Conservation (phyloP, 2,888 invertebrate genomes). For the Drosophila austrosaltans region DNA sequence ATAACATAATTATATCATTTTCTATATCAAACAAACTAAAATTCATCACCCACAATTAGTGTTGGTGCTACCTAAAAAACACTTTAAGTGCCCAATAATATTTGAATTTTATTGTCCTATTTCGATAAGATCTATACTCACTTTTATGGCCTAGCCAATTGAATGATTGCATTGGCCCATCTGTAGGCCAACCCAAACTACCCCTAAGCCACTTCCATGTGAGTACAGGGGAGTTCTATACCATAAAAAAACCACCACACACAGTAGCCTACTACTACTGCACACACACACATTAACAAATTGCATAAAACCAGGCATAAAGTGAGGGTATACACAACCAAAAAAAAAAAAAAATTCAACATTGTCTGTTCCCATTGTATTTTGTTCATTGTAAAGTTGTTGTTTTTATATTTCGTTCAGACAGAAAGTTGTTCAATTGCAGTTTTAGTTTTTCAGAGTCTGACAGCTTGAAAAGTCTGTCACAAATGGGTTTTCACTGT, state of each 20-base stretch:
- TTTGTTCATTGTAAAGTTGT: slow-evolving; percentile 43
- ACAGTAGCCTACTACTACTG: slow-evolving; percentile 32
- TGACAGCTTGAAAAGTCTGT: slow-evolving; percentile 10
- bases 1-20: too few species aligned
- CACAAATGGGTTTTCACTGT: slow-evolving; percentile 14
- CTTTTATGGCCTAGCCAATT: slow-evolving; percentile 6
- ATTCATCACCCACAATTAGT: too few species aligned
- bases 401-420: slow-evolving; percentile 24
- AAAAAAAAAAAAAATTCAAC: slow-evolving; percentile 32
- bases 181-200: slow-evolving; percentile 9
- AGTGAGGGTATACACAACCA: slow-evolving; percentile 24
- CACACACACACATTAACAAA: slow-evolving; percentile 36
- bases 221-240: slow-evolving; percentile 1
- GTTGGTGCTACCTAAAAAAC: not conserved
- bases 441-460: slow-evolving; percentile 16
- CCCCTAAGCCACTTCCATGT: slow-evolving; percentile 30
- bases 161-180: slow-evolving; percentile 1
- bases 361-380: slow-evolving; percentile 47
- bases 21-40: too few species aligned
- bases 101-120: slow-evolving; percentile 10
- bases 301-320: slow-evolving; percentile 46
- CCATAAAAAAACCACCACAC: not conserved
- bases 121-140: slow-evolving; percentile 12
- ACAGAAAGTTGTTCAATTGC: slow-evolving; percentile 25
- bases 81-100: slow-evolving; percentile 4